Evolutionary conservation across 2,888 invertebrate genomes (phyloP).

Genomic region (Adelognathus sp.): DNA sequence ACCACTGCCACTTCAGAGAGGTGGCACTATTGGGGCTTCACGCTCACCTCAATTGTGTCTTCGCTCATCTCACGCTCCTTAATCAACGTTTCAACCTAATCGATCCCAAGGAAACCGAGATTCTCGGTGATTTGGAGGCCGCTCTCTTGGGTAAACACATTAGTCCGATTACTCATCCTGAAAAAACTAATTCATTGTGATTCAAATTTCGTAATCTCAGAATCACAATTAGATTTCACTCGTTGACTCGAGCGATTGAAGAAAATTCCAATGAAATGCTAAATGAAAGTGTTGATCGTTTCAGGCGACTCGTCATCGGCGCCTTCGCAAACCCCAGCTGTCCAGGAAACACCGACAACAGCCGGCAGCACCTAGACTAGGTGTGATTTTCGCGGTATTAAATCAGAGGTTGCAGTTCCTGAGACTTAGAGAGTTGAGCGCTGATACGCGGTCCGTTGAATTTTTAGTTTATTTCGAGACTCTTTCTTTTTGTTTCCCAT

Average conservation of each 20-base stretch:
- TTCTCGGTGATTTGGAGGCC: constrained; percentile 94
- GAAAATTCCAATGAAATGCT: not conserved
- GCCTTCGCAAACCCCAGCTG: constrained; percentile 77
- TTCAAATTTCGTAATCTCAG: not conserved
- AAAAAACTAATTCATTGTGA: not conserved
- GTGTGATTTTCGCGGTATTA: constrained; percentile 63
- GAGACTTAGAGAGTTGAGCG: constrained; percentile 78
- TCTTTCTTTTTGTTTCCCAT: constrained; percentile 43
- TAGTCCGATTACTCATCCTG: not conserved
- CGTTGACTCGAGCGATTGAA: not conserved
- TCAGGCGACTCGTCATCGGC: constrained; percentile 78
- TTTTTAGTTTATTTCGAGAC: constrained; percentile 63
- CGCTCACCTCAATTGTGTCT: constrained; percentile 98
- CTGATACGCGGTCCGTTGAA: constrained; percentile 70
- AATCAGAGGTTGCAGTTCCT: constrained; percentile 79
- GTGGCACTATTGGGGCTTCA: constrained; percentile 96
- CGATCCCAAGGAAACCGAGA: constrained; percentile 97
- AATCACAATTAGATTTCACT: not conserved
- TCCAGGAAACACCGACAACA: constrained; percentile 77
- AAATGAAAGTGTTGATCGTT: constrained; percentile 38
- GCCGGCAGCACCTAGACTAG: constrained; percentile 67
- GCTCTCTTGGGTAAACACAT: constrained; percentile 84
- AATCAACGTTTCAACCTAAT: constrained; percentile 94
- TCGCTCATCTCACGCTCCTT: constrained; percentile 96
- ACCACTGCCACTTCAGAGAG: constrained; percentile 98